phyloP scores from a whole-genome alignment of 1,140 invertebrate species.

The Eupeodes corollae region DNA sequence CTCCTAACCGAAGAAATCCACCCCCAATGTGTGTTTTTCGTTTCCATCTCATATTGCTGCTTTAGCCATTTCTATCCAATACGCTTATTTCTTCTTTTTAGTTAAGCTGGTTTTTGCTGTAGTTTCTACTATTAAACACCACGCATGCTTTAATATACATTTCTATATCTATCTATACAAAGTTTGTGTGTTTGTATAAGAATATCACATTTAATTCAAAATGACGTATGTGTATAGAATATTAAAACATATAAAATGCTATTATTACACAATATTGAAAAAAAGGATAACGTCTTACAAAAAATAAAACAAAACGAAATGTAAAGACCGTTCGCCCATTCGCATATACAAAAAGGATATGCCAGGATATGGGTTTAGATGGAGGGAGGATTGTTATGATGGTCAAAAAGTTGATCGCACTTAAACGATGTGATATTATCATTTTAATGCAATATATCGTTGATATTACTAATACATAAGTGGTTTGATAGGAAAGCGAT shows the following conservation, averaged over 20 bases:
- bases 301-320: background rate
- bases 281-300: background rate
- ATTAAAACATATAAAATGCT: conserved; percentile 19
- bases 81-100: too few species aligned
- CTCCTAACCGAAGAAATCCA: too few species aligned
- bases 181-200: conserved; percentile 18
- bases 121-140: background rate
- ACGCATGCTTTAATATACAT: conserved; percentile 6
- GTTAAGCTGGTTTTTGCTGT: too few species aligned
- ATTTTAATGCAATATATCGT: conserved; percentile 26
- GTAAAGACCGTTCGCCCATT: background rate
- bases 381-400: background rate
- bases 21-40: background rate
- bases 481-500: too few species aligned
- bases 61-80: too few species aligned
- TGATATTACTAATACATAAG: too few species aligned
- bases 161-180: conserved; percentile 13
- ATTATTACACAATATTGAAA: conserved; percentile 1
- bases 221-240: conserved; percentile 36
- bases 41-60: too few species aligned
- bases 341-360: background rate
- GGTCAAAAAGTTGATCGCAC: too few species aligned
- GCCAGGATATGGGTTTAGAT: background rate
- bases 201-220: conserved; percentile 27
- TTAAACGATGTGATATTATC: conserved; percentile 18